Evolutionary conservation across 1,140 invertebrate genomes (phyloP).

Genomic region (Physella acuta): DNA sequence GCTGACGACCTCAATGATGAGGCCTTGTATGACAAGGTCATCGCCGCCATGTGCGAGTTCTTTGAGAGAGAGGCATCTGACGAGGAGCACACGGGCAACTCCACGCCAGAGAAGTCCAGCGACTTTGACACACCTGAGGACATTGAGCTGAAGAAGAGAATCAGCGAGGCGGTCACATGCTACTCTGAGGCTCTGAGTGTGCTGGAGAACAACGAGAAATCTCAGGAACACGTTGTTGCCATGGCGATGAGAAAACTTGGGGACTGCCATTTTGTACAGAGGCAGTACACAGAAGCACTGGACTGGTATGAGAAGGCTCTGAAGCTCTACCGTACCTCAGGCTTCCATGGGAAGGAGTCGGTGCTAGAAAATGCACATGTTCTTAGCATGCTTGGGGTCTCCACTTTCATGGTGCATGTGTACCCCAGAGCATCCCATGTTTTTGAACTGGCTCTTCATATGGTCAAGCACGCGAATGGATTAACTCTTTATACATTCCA

Average conservation of each 20-base stretch:
- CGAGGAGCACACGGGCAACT: slow-evolving; percentile 32
- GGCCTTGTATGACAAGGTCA: slow-evolving; percentile 47
- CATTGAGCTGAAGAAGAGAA: slow-evolving; percentile 37
- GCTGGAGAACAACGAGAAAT: slow-evolving; percentile 42
- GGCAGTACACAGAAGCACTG: slow-evolving; percentile 49
- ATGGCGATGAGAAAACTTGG: slow-evolving; percentile 50
- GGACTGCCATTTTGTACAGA: slow-evolving; percentile 54
- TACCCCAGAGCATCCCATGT: slow-evolving; percentile 50
- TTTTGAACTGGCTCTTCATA: slow-evolving; percentile 50
- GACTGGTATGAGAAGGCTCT: slow-evolving; percentile 52
- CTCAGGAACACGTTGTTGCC: slow-evolving; percentile 46
- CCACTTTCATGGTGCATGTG: slow-evolving; percentile 55
- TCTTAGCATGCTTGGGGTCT: slow-evolving; percentile 55
- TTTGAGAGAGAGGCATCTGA: slow-evolving; percentile 52
- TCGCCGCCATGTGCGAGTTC: slow-evolving; percentile 49
- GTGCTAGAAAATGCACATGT: slow-evolving; percentile 53
- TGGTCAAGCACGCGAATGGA: slow-evolving; percentile 46
- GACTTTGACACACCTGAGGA: slow-evolving; percentile 30
- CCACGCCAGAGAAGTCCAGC: slow-evolving; percentile 21
- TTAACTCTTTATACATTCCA: slow-evolving; percentile 44
- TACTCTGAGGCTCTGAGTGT: slow-evolving; percentile 49
- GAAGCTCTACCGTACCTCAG: slow-evolving; percentile 40
- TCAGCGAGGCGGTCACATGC: slow-evolving; percentile 49
- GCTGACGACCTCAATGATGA: slow-evolving; percentile 49
- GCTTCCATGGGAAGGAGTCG: slow-evolving; percentile 44